Base-by-base conservation (phyloP, 2,888 invertebrate genomes). In the Drosophila cognata region DNA sequence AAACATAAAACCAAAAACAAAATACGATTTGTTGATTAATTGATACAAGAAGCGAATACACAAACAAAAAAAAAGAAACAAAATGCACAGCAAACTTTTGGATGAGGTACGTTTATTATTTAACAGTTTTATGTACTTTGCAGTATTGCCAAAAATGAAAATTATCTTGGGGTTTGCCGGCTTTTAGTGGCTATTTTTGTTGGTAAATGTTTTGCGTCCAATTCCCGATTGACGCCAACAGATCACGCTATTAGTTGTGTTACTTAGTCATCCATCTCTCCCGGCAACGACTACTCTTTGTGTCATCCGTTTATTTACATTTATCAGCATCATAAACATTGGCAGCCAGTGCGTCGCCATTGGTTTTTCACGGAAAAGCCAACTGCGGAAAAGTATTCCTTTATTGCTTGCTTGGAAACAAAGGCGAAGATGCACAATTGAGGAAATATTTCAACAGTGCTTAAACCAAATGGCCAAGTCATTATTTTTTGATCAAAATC, bases 41-140 rank as follows among this genome's bases (percentile, higher is more conserved):
- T 62, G 58, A 28, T 72, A 38, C 48, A 56, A 60, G 6, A 46
- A 68, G 35, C 48, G 36, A 74, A 25, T 55, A 55, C 28, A 38
- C 33, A 46, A 72, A 69, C n/a, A 8, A 33, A 11, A 48, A 60
- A 58, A 43, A 46, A 25, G 0, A 16, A 13, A 65, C 69, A 88
- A 83, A 87, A 91, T 92, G 91, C 92, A 91, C 61, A 91, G 90
- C 82, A 92, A 89, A 80, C 70, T 92, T 63, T 85, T 92, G 79
- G 92, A 92, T 64, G 91, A 92, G 92, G 91, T 92, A 81, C 52
- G 91, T 77, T 55, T 18, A 67, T 50, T 53, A 73, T 53, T 48
- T 60, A 70, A 56, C 28, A 65, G 53, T 28, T 10, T 36, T 68
- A 48, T 28, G 31, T 29, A 59, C 53, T 58, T 46, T 57, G 50